phyloP scores from a whole-genome alignment of 2,797 vertebrate genomes.

The Denticeps clupeoides region DNA sequence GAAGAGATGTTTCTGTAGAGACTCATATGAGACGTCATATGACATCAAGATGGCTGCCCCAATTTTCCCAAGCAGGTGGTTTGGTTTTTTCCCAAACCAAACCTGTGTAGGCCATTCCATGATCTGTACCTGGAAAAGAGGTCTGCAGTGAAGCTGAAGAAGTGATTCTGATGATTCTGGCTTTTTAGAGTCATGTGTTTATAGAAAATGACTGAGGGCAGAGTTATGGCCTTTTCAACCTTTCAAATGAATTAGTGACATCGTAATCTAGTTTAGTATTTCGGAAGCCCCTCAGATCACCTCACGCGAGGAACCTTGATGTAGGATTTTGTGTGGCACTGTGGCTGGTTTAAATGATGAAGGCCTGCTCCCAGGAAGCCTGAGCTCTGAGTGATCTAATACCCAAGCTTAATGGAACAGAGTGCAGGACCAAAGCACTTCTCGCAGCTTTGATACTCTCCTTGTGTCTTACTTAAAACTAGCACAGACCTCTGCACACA shows the following conservation, averaged over 20 bases:
- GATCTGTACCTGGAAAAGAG: no score
- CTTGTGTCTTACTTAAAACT: background rate
- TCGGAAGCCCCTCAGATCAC: background rate
- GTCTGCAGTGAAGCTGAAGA: slow-evolving; percentile 1
- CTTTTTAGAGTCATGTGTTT: background rate
- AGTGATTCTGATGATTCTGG: background rate
- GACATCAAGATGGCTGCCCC: background rate
- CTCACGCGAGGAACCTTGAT: slow-evolving; percentile 4
- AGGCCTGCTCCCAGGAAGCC: slow-evolving; percentile 5
- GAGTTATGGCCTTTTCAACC: no score
- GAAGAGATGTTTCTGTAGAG: background rate
- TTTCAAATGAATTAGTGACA: no score
- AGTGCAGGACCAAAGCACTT: background rate
- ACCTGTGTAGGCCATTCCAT: no score
- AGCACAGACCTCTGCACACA: background rate
- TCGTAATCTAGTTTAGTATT: background rate
- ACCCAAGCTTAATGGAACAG: slow-evolving; percentile 6
- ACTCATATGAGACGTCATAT: no score
- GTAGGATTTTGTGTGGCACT: slow-evolving; percentile 8
- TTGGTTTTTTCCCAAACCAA: background rate
- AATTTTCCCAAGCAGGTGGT: no score
- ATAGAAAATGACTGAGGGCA: no score
- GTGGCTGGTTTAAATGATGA: slow-evolving; percentile 16
- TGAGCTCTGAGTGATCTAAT: slow-evolving; percentile 9
- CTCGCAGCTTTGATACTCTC: background rate